These are phyloP conservation scores for Scolopax bukidnonensis DNA, from an alignment of 2,797 vertebrate species.

Conservation along the genomic window DNA sequence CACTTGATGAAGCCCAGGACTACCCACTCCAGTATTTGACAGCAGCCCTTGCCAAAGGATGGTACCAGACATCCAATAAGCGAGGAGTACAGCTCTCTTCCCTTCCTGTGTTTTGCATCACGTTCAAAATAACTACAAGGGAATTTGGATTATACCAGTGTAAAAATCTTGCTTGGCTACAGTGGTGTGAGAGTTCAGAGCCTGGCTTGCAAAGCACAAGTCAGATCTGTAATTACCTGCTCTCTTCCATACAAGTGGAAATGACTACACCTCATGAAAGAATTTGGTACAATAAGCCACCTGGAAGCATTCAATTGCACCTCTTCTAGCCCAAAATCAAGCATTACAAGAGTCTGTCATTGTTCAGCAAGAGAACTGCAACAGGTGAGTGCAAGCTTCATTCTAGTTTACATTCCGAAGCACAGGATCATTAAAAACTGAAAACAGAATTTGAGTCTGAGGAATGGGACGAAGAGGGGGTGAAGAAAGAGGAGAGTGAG, in stretches of 20 bases:
- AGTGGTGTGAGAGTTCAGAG: constrained; percentile 59
- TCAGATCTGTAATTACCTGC: not conserved
- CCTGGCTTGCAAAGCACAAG: not conserved
- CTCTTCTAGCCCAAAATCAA: constrained; percentile 75
- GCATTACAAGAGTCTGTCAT: constrained; percentile 58
- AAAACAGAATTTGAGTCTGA: constrained; percentile 13
- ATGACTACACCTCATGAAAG: not conserved
- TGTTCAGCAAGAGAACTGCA: constrained; percentile 58
- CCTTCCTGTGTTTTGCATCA: not conserved
- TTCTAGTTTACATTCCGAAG: constrained; percentile 72
- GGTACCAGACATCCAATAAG: constrained; percentile 14
- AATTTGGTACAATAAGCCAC: constrained; percentile 78
- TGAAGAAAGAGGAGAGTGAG: constrained; percentile 42
- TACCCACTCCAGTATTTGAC: constrained; percentile 25
- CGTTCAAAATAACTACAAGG: constrained; percentile 8
- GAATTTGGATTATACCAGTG: constrained; percentile 45
- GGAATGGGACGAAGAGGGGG: not conserved
- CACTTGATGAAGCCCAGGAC: constrained; percentile 16
- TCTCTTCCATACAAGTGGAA: not conserved
- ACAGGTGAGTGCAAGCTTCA: constrained; percentile 68
- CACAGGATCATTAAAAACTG: constrained; percentile 53
- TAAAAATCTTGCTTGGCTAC: constrained; percentile 56
- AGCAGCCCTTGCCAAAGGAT: constrained; percentile 45
- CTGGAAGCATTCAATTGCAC: constrained; percentile 85
- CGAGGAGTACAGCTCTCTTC: not conserved